Conservation (phyloP, 2,888 invertebrate genomes). For the Lordiphosa andalusiaca region DNA sequence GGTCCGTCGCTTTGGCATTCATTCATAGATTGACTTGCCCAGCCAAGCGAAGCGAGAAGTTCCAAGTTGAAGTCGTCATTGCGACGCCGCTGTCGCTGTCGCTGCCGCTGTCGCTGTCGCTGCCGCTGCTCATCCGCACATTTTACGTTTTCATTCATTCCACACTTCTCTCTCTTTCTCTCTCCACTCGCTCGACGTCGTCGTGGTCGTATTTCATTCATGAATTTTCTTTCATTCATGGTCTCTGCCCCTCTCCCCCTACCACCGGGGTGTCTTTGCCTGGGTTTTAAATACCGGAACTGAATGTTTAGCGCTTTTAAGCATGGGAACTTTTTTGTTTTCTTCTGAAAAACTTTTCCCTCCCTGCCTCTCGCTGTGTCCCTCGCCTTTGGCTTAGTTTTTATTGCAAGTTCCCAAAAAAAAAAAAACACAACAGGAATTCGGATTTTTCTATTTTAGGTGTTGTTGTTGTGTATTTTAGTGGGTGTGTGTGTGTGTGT, state of each 20-base stretch:
- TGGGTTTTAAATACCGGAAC: constrained; percentile 78
- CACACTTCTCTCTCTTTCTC: constrained; percentile 3
- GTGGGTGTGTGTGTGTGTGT: constrained; percentile 7
- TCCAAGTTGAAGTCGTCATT: constrained; percentile 24
- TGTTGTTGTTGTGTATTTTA: constrained; percentile 43
- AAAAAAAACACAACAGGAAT: constrained; percentile 43
- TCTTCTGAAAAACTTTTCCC: constrained; percentile 15
- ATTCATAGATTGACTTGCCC: constrained; percentile 66
- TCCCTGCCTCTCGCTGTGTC: constrained; percentile 7
- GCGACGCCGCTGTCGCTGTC: constrained; percentile 14
- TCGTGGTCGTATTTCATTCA: constrained; percentile 67
- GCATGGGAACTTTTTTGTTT: constrained; percentile 72
- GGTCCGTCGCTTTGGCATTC: constrained; percentile 67
- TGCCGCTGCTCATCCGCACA: constrained; percentile 45
- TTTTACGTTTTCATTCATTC: constrained; percentile 66
- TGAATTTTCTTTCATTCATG: constrained; percentile 74
- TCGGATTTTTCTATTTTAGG: constrained; percentile 54
- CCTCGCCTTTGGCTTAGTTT: constrained; percentile 31
- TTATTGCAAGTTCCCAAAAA: constrained; percentile 45
- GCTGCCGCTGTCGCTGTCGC: constrained; percentile 17
- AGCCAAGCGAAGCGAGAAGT: constrained; percentile 52
- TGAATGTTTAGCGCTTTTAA: constrained; percentile 77
- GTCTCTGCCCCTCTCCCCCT: constrained; percentile 1
- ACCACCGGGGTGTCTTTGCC: constrained; percentile 14
- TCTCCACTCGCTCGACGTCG: constrained; percentile 28